A percentile compares a stretch with the other conserved stretches of the same genome.
phyloP scores from a whole-genome alignment of 2,797 vertebrate species.

The Pipistrellus kuhlii region DNA sequence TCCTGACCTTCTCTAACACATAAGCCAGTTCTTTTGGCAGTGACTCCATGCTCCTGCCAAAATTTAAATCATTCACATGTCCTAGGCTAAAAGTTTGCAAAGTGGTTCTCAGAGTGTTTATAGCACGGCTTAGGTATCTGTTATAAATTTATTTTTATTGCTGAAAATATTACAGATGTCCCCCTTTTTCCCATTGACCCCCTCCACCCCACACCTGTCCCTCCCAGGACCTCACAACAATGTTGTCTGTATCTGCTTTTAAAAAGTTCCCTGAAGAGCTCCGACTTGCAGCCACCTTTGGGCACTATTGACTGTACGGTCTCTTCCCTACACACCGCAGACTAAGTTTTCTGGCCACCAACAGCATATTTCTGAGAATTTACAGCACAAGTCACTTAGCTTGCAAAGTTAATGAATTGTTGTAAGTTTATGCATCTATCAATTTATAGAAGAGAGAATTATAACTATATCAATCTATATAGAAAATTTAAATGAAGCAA shows the following conservation, averaged over 20 bases:
- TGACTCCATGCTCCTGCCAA: background rate
- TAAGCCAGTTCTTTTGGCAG: background rate
- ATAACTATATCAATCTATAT: background rate
- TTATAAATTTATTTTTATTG: no score
- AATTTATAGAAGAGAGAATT: background rate
- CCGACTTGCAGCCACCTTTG: background rate
- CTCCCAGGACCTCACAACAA: no score
- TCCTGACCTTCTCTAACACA: background rate
- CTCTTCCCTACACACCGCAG: background rate
- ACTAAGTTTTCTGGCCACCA: background rate
- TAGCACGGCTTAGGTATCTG: background rate
- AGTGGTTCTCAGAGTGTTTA: background rate
- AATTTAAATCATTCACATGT: background rate
- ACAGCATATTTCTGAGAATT: background rate
- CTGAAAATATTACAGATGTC: no score
- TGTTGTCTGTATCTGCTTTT: background rate
- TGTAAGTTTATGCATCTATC: background rate
- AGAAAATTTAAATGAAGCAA: conserved; percentile 7
- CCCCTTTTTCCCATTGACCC: no score
- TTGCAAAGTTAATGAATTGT: background rate
- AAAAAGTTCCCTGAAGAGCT: background rate
- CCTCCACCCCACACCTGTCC: no score
- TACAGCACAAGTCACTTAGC: background rate
- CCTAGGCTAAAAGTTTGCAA: background rate
- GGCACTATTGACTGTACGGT: rapidly evolving